A percentile compares a stretch with the other conserved stretches of the same genome.
These are phyloP conservation scores for Myoxocephalus aenaeus DNA, from an alignment of 2,797 vertebrate genomes.

Conservation along the genomic window DNA sequence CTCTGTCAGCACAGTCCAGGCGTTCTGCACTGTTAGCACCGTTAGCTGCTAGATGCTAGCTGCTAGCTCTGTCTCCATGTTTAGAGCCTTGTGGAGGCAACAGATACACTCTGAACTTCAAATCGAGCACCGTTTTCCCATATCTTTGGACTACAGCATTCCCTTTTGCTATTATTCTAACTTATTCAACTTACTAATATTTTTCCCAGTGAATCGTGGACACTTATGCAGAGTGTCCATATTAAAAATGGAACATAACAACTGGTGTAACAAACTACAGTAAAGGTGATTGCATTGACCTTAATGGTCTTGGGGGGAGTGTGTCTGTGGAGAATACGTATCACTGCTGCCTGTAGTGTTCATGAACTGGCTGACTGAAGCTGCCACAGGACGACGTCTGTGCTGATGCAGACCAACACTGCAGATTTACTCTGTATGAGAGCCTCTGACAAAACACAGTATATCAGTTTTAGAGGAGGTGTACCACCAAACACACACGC, in stretches of 20 bases:
- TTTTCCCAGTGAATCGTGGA: not conserved
- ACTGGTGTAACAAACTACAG: not conserved
- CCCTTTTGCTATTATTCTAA: no score
- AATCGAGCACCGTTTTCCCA: no score
- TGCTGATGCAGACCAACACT: slow-evolving; percentile 41
- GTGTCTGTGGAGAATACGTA: slow-evolving; percentile 12
- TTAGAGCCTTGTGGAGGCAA: no score
- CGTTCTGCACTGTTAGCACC: no score
- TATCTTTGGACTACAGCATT: no score
- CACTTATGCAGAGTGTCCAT: not conserved
- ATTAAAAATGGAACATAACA: not conserved
- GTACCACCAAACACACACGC: slow-evolving; percentile 62
- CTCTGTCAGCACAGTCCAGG: no score
- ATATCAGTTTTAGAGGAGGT: slow-evolving; percentile 79
- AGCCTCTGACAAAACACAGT: slow-evolving; percentile 60
- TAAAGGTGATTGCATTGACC: not conserved
- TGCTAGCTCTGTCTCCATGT: no score
- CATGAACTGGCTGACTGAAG: slow-evolving; percentile 38
- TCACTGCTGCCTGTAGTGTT: slow-evolving; percentile 26
- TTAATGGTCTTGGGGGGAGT: not conserved
- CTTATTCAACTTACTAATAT: no score
- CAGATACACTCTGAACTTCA: no score
- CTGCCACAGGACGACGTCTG: slow-evolving; percentile 27
- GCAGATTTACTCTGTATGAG: slow-evolving; percentile 47
- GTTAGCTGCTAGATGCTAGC: no score